phyloP scores from a whole-genome alignment of 2,113 vertebrate species.

The Aleadryas rufinucha region DNA sequence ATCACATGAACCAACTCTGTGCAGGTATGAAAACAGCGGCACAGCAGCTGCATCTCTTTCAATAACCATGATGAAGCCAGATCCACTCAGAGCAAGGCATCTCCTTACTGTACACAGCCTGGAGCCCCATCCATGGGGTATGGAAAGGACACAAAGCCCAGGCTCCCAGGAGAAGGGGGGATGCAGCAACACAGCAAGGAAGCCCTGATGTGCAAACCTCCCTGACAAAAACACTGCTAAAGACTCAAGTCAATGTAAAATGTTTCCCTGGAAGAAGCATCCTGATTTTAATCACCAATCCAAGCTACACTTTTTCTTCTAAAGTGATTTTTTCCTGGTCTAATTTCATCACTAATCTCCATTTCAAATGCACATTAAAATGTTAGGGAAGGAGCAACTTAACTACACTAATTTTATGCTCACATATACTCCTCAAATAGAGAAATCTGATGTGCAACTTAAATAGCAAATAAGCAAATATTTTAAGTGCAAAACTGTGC shows the following conservation, averaged over 20 bases:
- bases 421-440: not conserved
- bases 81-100: not conserved
- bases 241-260: not conserved
- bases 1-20: not conserved
- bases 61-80: not conserved
- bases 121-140: not conserved
- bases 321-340: not conserved
- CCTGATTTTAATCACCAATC: not conserved
- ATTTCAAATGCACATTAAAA: constrained; percentile 1
- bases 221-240: not conserved
- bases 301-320: not conserved
- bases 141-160: not conserved
- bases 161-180: not conserved
- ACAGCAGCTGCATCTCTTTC: not conserved
- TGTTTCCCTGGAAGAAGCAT: not conserved
- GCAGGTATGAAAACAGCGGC: not conserved
- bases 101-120: not conserved
- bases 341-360: not conserved
- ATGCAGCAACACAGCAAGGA: not conserved
- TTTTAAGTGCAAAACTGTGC: not conserved
- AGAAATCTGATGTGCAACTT: not conserved
- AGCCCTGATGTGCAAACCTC: not conserved
- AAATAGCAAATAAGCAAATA: constrained; percentile 7
- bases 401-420: not conserved
- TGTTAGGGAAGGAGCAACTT: not conserved